phyloP scores from a whole-genome alignment of 2,113 vertebrate genomes.

The Gymnarchus niloticus region DNA sequence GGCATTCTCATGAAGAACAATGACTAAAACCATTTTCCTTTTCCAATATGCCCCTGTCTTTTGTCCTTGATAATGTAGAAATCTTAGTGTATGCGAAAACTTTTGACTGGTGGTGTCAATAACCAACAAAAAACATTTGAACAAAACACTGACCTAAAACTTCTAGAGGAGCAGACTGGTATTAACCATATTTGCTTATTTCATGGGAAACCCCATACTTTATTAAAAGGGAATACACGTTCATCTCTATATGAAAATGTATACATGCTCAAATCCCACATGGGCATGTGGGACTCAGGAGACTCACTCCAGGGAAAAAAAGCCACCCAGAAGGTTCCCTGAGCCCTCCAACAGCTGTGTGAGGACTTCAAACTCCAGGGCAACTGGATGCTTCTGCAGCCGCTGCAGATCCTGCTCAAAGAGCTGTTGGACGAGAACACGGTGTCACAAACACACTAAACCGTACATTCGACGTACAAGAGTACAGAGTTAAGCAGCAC shows the following conservation, averaged over 20 bases:
- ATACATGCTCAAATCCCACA: neutral
- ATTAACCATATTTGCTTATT: too few species aligned
- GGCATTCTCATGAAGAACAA: too few species aligned
- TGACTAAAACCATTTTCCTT: too few species aligned
- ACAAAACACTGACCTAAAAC: too few species aligned
- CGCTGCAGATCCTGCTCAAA: constrained; percentile 80
- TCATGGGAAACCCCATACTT: neutral
- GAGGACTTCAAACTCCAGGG: constrained; percentile 76
- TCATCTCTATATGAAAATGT: neutral
- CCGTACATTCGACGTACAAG: neutral
- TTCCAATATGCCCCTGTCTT: too few species aligned
- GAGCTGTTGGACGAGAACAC: constrained; percentile 57
- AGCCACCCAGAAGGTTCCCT: constrained; percentile 62
- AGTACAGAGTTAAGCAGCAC: neutral
- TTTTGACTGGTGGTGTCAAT: too few species aligned
- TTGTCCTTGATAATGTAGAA: too few species aligned
- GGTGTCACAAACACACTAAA: neutral
- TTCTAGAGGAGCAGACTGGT: too few species aligned
- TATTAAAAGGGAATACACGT: neutral
- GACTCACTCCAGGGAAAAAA: constrained; percentile 67
- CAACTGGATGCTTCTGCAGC: constrained; percentile 53
- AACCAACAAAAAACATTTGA: too few species aligned
- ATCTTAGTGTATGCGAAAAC: too few species aligned
- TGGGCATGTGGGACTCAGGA: neutral
- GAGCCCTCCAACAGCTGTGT: constrained; percentile 69